Evolutionary conservation across 2,888 invertebrate genomes (phyloP).

Genomic region (Cryptophagus acutangulus): DNA sequence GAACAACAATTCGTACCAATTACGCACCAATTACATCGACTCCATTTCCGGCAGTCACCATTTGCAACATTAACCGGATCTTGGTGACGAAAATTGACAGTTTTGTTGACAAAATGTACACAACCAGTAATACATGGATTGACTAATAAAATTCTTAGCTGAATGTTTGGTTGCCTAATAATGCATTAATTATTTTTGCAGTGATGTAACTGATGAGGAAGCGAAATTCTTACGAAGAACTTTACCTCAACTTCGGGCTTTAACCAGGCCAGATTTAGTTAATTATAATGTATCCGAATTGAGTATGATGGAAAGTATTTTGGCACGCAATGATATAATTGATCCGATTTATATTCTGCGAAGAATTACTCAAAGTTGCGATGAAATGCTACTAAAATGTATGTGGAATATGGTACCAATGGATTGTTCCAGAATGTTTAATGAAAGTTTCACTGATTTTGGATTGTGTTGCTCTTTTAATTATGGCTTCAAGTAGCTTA

Average conservation of each 20-base stretch:
- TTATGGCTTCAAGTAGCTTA: slow-evolving; percentile 21
- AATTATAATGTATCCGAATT: slow-evolving; percentile 28
- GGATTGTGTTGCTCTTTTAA: slow-evolving; percentile 47
- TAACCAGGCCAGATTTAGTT: slow-evolving; percentile 21
- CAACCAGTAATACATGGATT: no score
- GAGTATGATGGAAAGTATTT: slow-evolving; percentile 29
- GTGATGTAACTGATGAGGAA: no score
- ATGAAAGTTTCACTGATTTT: slow-evolving; percentile 30
- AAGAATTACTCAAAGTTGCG: slow-evolving; percentile 36
- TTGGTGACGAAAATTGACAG: slow-evolving; percentile 31
- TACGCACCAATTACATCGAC: slow-evolving; percentile 36
- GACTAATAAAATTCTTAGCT: no score
- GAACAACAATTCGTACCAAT: slow-evolving; percentile 38
- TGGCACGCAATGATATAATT: slow-evolving; percentile 31
- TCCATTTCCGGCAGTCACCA: slow-evolving; percentile 44
- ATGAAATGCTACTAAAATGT: slow-evolving; percentile 39
- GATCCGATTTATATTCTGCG: slow-evolving; percentile 26
- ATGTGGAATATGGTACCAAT: slow-evolving; percentile 35
- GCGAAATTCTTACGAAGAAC: slow-evolving; percentile 23
- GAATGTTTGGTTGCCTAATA: no score
- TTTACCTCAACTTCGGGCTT: slow-evolving; percentile 34
- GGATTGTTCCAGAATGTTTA: slow-evolving; percentile 37
- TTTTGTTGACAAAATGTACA: slow-evolving; percentile 29
- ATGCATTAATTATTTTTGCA: no score
- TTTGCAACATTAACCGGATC: slow-evolving; percentile 40